phyloP scores from a whole-genome alignment of 1,140 invertebrate genomes.

The Zaprionus gabonicus region DNA sequence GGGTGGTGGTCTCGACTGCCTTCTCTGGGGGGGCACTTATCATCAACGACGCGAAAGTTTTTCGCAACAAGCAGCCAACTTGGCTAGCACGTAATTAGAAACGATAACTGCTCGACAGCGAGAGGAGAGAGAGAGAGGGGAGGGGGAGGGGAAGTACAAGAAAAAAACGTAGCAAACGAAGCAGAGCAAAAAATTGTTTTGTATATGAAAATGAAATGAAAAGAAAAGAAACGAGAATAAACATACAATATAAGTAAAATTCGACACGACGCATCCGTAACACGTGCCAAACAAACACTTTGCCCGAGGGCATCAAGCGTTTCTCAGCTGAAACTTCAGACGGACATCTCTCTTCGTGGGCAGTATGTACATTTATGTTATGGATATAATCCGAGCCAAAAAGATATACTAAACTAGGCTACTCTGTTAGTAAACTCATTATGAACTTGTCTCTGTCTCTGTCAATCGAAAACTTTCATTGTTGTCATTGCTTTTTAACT shows the following conservation, averaged over 20 bases:
- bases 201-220: background rate
- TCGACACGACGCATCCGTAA: conserved; percentile 24
- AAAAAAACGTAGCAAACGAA: conserved; percentile 12
- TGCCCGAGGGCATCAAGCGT: background rate
- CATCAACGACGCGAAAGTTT: conserved; percentile 29
- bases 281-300: conserved; percentile 37
- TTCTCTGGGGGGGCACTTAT: conserved; percentile 27
- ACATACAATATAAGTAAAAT: conserved; percentile 1
- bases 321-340: conserved; percentile 16
- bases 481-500: too few species aligned
- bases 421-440: background rate
- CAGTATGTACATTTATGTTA: too few species aligned
- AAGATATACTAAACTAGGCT: background rate
- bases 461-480: too few species aligned
- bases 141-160: too few species aligned
- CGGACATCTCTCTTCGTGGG: background rate
- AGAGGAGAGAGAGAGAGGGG: background rate
- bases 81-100: conserved; percentile 49
- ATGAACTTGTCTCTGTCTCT: background rate
- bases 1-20: conserved; percentile 23
- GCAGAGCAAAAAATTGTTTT: background rate
- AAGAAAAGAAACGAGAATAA: conserved; percentile 10
- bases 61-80: conserved; percentile 29
- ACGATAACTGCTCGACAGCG: conserved; percentile 25
- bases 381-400: background rate